Evolutionary conservation across 2,888 invertebrate genomes (phyloP), one percentile per base, ranked within the genome.

Genomic region (Drosophila putrida): DNA sequence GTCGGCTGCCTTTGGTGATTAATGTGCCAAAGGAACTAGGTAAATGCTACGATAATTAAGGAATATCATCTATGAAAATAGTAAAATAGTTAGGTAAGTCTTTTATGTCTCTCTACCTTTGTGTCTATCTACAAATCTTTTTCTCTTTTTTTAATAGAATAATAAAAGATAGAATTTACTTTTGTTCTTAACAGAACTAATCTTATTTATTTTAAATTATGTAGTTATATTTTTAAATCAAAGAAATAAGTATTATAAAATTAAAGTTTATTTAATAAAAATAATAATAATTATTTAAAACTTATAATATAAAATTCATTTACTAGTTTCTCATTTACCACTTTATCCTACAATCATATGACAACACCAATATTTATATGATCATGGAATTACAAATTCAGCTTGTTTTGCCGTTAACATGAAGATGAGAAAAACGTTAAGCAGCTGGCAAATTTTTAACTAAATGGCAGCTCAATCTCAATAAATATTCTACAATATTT

Each of bases 1-100:
- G 13, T 38, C 33, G 27, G 55, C 43, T 13, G 64, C n/a, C 13
- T 41, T 10, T 36, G 25, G 35, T 50, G 63, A 54, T 62, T 50
- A 39, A 75, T 72, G 33, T 13, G 13, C 13, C 13, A 11, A 10
- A 20, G 53, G 8, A 43, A 35, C 54, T 25, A 6, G 4, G 41
- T n/a, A 25, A 15, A 20, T 54, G 31, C 25, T 5, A 27, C 10
- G 33, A 33, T 59, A 50, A 60, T 50, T 43, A 50, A 50, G 31
- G 25, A 15, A 36, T 27, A 27, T 49, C 33, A 36, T 28, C 15
- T 39, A 33, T 20, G 20, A 33, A 20, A 49, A 6, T 11, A 47
- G 10, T 2, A 10, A 4, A 28, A 15, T 53, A 3, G 2, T 6
- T 31, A 20, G 11, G 10, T 6, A 38, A 6, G 20, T 20, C 20